Conservation (phyloP, 2,113 vertebrate genomes). For the Sorex araneus region DNA sequence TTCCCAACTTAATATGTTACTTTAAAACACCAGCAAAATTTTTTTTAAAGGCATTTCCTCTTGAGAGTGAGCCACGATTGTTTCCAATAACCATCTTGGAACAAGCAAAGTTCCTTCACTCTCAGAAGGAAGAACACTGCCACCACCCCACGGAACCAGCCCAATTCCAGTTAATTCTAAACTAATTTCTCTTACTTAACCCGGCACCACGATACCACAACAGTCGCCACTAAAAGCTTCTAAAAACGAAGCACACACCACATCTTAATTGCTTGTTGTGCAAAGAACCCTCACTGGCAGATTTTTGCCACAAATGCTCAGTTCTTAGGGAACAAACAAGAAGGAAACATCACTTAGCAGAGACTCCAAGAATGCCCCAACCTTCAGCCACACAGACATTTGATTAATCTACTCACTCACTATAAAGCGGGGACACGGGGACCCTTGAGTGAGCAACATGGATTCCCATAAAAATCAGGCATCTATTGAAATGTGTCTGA, state of each 20-base stretch:
- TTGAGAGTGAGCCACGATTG: background rate
- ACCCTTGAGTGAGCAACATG: background rate
- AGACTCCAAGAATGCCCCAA: constrained; percentile 12
- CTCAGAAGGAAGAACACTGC: constrained; percentile 53
- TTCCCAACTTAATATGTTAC: background rate
- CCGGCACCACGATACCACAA: constrained; percentile 47
- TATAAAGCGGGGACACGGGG: background rate
- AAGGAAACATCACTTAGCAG: background rate
- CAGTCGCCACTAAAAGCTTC: constrained; percentile 46
- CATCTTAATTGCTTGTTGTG: constrained; percentile 33
- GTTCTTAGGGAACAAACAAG: background rate
- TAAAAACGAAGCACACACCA: constrained; percentile 39
- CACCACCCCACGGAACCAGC: constrained; percentile 33
- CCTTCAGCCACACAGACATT: background rate
- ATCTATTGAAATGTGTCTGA: constrained; percentile 22
- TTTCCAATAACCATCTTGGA: constrained; percentile 5
- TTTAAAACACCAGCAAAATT: background rate
- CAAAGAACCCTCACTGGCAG: background rate
- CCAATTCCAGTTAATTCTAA: constrained; percentile 55
- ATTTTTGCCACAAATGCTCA: constrained; percentile 18
- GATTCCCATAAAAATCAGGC: constrained; percentile 28
- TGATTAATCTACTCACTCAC: background rate
- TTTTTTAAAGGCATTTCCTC: background rate
- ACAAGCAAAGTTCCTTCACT: constrained; percentile 36
- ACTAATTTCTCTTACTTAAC: constrained; percentile 66